Evolutionary conservation across 1,140 invertebrate genomes (phyloP).

Genomic region (Drosophila tsacasi): DNA sequence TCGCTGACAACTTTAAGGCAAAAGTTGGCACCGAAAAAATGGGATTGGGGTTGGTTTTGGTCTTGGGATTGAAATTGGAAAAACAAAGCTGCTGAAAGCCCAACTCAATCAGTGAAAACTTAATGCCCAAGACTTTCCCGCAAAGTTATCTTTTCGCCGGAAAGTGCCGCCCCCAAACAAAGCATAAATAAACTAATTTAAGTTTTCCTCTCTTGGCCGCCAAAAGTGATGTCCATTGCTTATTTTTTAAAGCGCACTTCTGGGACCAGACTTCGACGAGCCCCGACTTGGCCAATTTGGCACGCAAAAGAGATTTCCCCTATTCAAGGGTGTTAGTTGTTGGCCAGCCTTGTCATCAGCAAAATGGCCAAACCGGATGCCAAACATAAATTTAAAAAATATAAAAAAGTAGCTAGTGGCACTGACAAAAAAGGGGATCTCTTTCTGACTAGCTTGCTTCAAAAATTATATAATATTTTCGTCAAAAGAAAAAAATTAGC

Average conservation of each 20-base stretch:
- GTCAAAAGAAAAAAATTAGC: too few species aligned
- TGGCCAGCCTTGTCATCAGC: conserved; percentile 17
- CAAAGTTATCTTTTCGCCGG: conserved; percentile 65
- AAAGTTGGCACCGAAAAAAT: conserved; percentile 35
- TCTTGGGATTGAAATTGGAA: conserved; percentile 17
- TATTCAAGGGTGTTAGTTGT: conserved; percentile 30
- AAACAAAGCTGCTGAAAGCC: conserved; percentile 34
- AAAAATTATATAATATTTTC: neutral
- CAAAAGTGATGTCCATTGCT: conserved; percentile 20
- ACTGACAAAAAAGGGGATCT: neutral
- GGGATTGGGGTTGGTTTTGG: conserved; percentile 18
- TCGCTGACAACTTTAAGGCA: conserved; percentile 73
- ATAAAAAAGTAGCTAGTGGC: neutral
- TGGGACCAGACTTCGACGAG: conserved; percentile 5
- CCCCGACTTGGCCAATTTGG: conserved; percentile 50
- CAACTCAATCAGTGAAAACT: conserved; percentile 76
- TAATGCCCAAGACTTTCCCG: conserved; percentile 48
- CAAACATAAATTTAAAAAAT: conserved; percentile 24
- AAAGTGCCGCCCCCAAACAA: conserved; percentile 61
- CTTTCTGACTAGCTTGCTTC: neutral
- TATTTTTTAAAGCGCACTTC: conserved; percentile 31
- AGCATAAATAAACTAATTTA: conserved; percentile 82
- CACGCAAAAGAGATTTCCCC: conserved; percentile 37
- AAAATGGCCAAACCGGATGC: conserved; percentile 11
- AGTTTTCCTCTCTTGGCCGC: conserved; percentile 58